Conservation (phyloP, 2,797 vertebrate genomes). For the Danio aesculapii region DNA sequence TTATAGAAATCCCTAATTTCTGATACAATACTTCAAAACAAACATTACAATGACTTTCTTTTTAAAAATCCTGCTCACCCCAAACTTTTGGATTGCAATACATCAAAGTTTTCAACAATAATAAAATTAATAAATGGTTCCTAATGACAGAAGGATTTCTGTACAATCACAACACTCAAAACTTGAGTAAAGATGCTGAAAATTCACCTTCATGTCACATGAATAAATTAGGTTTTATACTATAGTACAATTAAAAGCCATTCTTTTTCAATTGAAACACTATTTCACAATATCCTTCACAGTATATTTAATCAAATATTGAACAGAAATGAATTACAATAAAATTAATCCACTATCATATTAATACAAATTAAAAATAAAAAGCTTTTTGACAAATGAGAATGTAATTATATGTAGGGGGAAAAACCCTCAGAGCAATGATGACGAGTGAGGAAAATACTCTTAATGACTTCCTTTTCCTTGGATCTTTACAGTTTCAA, state of each 20-base stretch:
- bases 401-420: neutral
- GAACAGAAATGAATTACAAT: too few relatives aligned
- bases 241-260: neutral
- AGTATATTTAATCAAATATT: neutral
- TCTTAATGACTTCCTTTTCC: slow-evolving; percentile 51
- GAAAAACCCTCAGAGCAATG: slow-evolving; percentile 23
- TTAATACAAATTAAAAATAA: neutral
- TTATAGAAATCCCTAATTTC: too few relatives aligned
- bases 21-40: too few relatives aligned
- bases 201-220: neutral
- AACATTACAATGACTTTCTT: too few relatives aligned
- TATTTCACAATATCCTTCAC: neutral
- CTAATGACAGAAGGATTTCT: neutral
- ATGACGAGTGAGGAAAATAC: slow-evolving; percentile 24
- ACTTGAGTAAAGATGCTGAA: too few relatives aligned
- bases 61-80: too few relatives aligned
- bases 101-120: too few relatives aligned
- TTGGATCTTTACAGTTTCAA: slow-evolving; percentile 36
- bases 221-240: neutral
- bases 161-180: neutral
- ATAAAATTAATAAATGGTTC: too few relatives aligned
- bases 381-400: neutral
- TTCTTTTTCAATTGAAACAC: neutral
- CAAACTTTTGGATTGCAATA: too few relatives aligned
- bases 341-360: neutral